Evolutionary conservation across 1,140 invertebrate species (phyloP), one percentile per base, ranked within the genome.

Genomic region (Dreissena rostriformis): DNA sequence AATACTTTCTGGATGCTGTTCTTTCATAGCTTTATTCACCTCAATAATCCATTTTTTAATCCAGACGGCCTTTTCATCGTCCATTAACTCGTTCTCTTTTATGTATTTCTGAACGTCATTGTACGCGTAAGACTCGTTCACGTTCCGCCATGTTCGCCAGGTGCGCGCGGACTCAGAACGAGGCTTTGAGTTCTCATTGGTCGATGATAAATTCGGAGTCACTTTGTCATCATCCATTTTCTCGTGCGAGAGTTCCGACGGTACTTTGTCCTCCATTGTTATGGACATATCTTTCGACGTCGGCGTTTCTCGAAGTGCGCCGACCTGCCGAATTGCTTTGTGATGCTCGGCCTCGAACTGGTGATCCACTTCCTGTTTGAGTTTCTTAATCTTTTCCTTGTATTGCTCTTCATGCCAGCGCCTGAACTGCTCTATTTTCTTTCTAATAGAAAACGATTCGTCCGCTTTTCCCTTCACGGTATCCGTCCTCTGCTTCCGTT

Each of bases 101-200:
- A 92, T 92, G 66, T 92, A 92, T 74, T 91, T 89, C 49, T 86
- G 87, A 7, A 92, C 91, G 82, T 92, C 88, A 57, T 85, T 88
- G 76, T 92, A 92, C 1, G 91, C 91, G 74, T 91, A 88, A 0
- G 91, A 92, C 22, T 91, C 88, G 73, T 92, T 91, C 28, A 88
- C 87, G 76, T 87, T 88, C 63, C 91, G 85, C 90, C 90, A 92
- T 15, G 91, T 92, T 76, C 85, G 85, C 91, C 91, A 92, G 15
- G 90, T 90, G 71, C 84, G 84, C 22, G 87, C 87, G 0, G 90
- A 89, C 28, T 53, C 74, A 84, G 55, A 76, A 39, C 82, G 53
- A 51, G 72, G 51, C 52, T 78, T 79, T n/a, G 84, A 71, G 8
- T 39, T 52, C 61, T 76, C 61, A 70, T 65, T 57, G n/a, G 73